Evolutionary conservation across 37 sponge, comb jelly and placozoan species (phyloP).

Genomic region (Tethya wilhelma): DNA sequence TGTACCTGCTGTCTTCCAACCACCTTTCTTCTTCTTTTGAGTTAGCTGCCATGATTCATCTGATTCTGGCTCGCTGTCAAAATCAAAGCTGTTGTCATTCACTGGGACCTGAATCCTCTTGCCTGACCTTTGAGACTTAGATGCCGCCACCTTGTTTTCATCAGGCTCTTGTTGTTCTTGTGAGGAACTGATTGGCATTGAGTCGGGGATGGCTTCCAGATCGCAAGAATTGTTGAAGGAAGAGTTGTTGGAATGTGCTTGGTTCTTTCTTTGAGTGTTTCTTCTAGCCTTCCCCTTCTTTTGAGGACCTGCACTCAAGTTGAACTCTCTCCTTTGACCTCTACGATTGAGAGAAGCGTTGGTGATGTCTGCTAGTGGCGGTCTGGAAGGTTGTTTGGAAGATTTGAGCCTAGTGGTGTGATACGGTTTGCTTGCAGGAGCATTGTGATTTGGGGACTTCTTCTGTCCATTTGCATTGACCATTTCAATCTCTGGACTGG

Average conservation of each 20-base stretch:
- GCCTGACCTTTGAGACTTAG: not conserved
- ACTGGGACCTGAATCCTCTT: not conserved
- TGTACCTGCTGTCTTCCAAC: not conserved
- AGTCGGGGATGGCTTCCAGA: slow-evolving; percentile 20
- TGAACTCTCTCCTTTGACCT: slow-evolving; percentile 19
- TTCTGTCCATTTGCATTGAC: too few species aligned
- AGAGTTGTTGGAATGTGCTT: not conserved
- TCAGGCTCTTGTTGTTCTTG: too few species aligned
- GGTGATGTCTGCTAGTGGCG: not conserved
- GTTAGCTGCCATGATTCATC: not conserved
- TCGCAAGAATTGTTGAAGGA: not conserved
- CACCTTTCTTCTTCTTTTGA: not conserved
- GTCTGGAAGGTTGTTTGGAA: too few species aligned
- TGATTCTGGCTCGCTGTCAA: not conserved
- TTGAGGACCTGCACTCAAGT: slow-evolving; percentile 22
- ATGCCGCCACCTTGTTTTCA: too few species aligned
- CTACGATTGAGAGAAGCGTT: slow-evolving; percentile 4
- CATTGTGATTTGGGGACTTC: too few species aligned
- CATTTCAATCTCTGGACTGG: too few species aligned
- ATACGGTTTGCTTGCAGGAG: too few species aligned
- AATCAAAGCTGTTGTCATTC: slow-evolving; percentile 6
- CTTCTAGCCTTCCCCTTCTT: not conserved
- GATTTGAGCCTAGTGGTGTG: too few species aligned
- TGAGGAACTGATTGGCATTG: slow-evolving; percentile 18
- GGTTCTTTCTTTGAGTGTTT: not conserved